Percentiles rank a stretch among this genome's conserved stretches.
phyloP scores from a whole-genome alignment of 2,888 invertebrate genomes.

The Labia minor region DNA sequence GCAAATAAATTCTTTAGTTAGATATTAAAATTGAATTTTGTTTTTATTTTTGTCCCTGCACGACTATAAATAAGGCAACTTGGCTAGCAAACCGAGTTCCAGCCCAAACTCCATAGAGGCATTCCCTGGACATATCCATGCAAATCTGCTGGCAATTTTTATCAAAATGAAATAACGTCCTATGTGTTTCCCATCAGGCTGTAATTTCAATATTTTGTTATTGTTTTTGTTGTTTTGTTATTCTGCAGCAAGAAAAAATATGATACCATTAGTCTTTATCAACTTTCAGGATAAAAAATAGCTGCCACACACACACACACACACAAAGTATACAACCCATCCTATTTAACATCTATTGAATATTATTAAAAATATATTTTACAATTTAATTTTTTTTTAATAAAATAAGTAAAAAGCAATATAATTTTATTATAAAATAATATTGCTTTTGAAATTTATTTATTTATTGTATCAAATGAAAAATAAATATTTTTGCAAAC shows the following conservation, averaged over 20 bases:
- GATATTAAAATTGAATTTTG: too few species aligned
- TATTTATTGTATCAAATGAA: too few species aligned
- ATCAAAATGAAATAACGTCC: conserved; percentile 1
- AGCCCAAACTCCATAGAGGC: background rate
- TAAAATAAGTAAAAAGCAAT: too few species aligned
- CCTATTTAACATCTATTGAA: background rate
- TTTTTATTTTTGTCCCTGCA: too few species aligned
- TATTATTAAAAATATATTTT: background rate
- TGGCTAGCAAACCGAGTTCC: too few species aligned
- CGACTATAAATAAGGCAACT: too few species aligned
- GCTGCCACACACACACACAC: background rate
- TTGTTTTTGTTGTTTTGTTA: background rate
- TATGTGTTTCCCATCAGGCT: background rate
- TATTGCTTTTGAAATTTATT: too few species aligned
- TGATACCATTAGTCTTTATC: conserved; percentile 13
- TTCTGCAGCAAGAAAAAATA: background rate
- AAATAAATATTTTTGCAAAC: too few species aligned
- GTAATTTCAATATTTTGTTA: conserved; percentile 7
- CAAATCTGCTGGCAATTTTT: conserved; percentile 5
- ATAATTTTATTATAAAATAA: too few species aligned
- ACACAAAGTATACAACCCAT: background rate
- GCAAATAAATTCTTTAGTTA: too few species aligned
- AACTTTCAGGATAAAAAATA: background rate
- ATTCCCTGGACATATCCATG: background rate
- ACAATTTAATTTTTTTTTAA: background rate